Percentiles rank a stretch among this genome's conserved stretches.
These are phyloP conservation scores for Cichlasoma orientale DNA, from an alignment of 2,797 vertebrate species.

Conservation along the genomic window DNA sequence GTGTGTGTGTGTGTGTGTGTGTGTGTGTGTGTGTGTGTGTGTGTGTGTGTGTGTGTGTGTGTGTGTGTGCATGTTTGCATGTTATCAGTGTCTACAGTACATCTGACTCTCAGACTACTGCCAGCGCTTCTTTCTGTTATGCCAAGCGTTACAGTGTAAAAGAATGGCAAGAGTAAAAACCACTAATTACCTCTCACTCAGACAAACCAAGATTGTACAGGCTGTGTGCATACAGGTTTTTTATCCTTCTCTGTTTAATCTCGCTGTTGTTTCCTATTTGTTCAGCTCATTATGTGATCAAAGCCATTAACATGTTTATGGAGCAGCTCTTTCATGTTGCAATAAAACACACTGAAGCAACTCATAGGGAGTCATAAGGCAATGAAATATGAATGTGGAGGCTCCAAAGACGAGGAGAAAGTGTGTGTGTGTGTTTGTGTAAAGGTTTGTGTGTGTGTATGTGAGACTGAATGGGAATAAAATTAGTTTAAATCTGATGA, in stretches of 20 bases:
- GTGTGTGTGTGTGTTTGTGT: background rate
- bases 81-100: conserved; percentile 5
- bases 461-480: conserved; percentile 25
- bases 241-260: conserved; percentile 64
- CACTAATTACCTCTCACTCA: conserved; percentile 67
- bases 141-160: conserved; percentile 39
- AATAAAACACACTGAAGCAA: conserved; percentile 65
- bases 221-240: conserved; percentile 34
- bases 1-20: no score
- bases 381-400: conserved; percentile 64
- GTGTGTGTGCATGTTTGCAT: conserved; percentile 14
- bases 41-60: background rate
- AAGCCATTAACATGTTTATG: conserved; percentile 77
- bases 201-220: conserved; percentile 55
- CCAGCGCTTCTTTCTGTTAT: conserved; percentile 60
- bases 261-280: conserved; percentile 75
- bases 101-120: conserved; percentile 85
- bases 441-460: background rate
- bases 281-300: conserved; percentile 77
- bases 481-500: conserved; percentile 49
- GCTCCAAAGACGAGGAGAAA: conserved; percentile 31
- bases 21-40: no score
- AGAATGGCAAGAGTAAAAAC: conserved; percentile 55
- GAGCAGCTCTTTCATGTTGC: conserved; percentile 70
- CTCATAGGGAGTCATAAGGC: conserved; percentile 53